These are phyloP conservation scores for Heliocidaris erythrogramma DNA, from an alignment of 35 echinoderm and acorn worm species.

Conservation along the genomic window DNA sequence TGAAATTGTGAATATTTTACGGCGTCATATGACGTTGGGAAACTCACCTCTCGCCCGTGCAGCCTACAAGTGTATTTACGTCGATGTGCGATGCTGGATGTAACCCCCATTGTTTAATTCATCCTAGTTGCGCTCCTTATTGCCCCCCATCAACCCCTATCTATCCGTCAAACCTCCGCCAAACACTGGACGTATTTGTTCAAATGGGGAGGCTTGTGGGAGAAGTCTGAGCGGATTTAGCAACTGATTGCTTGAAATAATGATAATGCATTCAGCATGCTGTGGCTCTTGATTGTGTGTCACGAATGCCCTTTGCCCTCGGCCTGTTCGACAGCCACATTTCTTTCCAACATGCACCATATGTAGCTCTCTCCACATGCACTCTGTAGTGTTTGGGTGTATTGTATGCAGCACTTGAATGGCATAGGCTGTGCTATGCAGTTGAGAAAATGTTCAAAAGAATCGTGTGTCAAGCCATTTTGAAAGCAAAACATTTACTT, in stretches of 20 bases:
- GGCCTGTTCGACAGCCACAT: constrained; percentile 2
- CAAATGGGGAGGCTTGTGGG: neutral
- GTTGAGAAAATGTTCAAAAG: neutral
- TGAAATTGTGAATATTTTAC: constrained; percentile 45
- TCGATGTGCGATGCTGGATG: neutral
- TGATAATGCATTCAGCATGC: constrained; percentile 8
- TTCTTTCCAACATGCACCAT: neutral
- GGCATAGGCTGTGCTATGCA: neutral
- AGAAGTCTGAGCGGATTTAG: constrained; percentile 2
- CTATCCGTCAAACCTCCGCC: constrained; percentile 7
- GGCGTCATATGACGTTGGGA: constrained; percentile 27
- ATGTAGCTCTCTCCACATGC: too few species aligned
- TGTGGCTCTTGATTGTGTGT: constrained; percentile 7
- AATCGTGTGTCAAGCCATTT: neutral
- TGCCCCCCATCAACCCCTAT: neutral
- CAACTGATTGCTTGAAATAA: neutral
- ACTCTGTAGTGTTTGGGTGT: neutral
- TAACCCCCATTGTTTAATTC: neutral
- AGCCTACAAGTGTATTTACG: neutral
- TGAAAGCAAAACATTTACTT: neutral
- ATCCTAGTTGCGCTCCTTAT: neutral
- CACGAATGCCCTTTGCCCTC: constrained; percentile 30
- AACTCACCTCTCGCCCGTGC: neutral
- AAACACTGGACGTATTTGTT: constrained; percentile 10
- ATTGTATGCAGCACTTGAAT: neutral